Percentiles rank a stretch among this genome's conserved stretches.
Evolutionary conservation across 2,888 invertebrate species (phyloP).

Genomic region (Pristionchus entomophagus): DNA sequence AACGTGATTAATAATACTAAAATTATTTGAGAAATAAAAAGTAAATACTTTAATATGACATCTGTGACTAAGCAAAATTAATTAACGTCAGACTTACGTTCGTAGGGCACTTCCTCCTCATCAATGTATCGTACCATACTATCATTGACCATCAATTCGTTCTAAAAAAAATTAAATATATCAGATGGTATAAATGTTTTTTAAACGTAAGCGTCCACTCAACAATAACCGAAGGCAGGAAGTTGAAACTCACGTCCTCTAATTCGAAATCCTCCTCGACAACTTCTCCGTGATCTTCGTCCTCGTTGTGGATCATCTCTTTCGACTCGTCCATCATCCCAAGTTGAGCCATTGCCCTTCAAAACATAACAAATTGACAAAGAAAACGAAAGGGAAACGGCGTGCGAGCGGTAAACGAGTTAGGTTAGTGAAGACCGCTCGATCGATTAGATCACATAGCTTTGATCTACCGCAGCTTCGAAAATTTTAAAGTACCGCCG

Average conservation of each 20-base stretch:
- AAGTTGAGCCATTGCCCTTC: background rate
- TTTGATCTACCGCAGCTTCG: background rate
- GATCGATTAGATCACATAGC: background rate
- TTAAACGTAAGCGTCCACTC: too few relatives aligned
- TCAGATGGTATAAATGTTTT: background rate
- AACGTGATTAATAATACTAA: too few relatives aligned
- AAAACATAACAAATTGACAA: background rate
- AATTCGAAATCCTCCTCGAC: slow-evolving; percentile 32
- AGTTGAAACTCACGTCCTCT: background rate
- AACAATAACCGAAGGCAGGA: too few relatives aligned
- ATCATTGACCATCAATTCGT: background rate
- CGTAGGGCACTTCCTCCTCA: slow-evolving; percentile 14
- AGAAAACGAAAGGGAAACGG: background rate
- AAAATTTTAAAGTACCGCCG: background rate
- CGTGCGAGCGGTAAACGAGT: background rate
- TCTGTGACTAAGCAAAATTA: too few relatives aligned
- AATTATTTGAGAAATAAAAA: too few relatives aligned
- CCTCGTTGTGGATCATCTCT: background rate
- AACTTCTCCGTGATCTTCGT: background rate
- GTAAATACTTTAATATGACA: too few relatives aligned
- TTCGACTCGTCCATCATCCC: background rate
- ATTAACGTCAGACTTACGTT: background rate
- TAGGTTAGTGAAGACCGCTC: too few relatives aligned
- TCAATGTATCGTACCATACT: background rate
- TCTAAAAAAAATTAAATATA: background rate